phyloP scores from a whole-genome alignment of 2,797 vertebrate species.

The Tinamus major region DNA sequence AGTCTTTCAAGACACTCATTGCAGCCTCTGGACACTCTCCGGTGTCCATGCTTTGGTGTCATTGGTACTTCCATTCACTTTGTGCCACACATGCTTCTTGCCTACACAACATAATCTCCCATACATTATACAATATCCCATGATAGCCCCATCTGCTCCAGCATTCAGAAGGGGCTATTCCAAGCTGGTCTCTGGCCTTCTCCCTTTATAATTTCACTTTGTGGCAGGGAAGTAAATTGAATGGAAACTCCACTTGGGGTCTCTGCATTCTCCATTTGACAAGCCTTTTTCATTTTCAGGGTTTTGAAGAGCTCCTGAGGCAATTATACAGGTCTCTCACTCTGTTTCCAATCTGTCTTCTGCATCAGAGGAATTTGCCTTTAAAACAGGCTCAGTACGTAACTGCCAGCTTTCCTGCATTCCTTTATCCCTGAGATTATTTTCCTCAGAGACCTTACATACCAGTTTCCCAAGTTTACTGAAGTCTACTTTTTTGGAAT shows the following conservation, averaged over 20 bases:
- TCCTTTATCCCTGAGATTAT: conserved; percentile 57
- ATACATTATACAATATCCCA: background rate
- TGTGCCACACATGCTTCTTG: rapidly evolving
- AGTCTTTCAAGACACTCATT: rapidly evolving
- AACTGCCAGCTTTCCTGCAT: conserved; percentile 61
- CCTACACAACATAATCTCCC: background rate
- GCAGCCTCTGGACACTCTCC: background rate
- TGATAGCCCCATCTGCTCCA: background rate
- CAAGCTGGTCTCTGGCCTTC: background rate
- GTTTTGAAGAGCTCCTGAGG: conserved; percentile 8
- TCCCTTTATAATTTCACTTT: background rate
- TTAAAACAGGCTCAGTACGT: conserved; percentile 40
- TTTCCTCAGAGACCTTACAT: conserved; percentile 61
- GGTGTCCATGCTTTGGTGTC: background rate
- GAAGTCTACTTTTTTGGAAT: conserved; percentile 50
- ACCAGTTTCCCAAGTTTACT: conserved; percentile 51
- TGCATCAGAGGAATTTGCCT: conserved; percentile 68
- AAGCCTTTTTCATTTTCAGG: conserved; percentile 33
- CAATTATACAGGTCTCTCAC: conserved; percentile 34
- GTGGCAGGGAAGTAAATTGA: background rate
- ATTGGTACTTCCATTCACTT: background rate
- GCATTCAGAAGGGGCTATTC: background rate
- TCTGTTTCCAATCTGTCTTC: conserved; percentile 59
- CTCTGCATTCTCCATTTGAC: conserved; percentile 54
- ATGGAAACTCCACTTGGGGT: conserved; percentile 47